Conservation (phyloP, 2,888 invertebrate genomes). For the Xestia ashworthii region DNA sequence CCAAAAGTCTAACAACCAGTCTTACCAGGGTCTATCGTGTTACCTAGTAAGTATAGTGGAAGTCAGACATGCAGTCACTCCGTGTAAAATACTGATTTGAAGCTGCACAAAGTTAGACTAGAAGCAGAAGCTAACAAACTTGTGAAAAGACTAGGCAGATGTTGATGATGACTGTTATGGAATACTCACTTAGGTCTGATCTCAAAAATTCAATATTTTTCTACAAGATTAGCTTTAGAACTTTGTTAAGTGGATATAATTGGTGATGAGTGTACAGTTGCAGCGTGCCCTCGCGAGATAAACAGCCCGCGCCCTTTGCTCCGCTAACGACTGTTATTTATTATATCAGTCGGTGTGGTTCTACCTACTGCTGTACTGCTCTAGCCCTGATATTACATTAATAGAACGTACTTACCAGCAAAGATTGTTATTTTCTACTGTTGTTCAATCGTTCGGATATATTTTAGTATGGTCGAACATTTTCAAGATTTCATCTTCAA, state of each 20-base stretch:
- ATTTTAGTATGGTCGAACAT: not conserved
- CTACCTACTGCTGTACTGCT: not conserved
- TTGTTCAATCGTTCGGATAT: not conserved
- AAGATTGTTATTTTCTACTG: constrained; percentile 4
- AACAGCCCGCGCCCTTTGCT: constrained; percentile 59
- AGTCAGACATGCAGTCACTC: not conserved
- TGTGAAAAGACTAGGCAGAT: not conserved
- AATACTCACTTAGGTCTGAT: not conserved
- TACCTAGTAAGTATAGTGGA: not conserved
- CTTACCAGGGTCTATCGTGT: not conserved
- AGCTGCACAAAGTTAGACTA: not conserved
- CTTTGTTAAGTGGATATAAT: not conserved
- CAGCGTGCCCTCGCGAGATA: constrained; percentile 57
- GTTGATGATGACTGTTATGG: not conserved
- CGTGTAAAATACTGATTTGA: not conserved
- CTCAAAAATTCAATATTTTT: not conserved
- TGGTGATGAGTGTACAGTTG: constrained; percentile 1
- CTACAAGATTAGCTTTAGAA: not conserved
- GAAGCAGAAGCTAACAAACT: not conserved
- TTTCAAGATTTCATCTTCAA: not conserved
- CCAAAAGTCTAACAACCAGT: not conserved
- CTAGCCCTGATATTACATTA: constrained; percentile 49
- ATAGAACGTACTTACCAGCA: constrained; percentile 44
- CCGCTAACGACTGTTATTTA: constrained; percentile 62
- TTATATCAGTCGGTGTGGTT: constrained; percentile 24